A percentile compares a stretch with the other conserved stretches of the same genome.
Conservation (phyloP, 1,140 invertebrate genomes). For the Drosophila teissieri region DNA sequence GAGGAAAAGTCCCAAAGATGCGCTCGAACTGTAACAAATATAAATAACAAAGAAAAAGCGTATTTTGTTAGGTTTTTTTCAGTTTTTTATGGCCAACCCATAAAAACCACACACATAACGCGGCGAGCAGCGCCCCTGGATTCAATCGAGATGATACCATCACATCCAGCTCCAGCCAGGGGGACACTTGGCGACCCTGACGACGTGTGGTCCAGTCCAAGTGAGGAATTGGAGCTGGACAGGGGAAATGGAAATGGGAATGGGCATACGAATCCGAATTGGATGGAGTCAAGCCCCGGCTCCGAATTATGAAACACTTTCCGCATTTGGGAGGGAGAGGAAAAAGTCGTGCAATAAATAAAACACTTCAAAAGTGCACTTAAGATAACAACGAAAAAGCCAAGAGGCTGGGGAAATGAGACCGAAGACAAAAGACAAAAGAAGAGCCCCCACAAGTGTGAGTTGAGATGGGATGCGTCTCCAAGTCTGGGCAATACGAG, state of each 20-base stretch:
- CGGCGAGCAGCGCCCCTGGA: conserved; percentile 46
- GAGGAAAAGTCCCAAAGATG: conserved; percentile 46
- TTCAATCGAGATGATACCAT: conserved; percentile 64
- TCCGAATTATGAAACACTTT: conserved; percentile 76
- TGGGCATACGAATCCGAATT: conserved; percentile 31
- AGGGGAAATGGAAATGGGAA: conserved; percentile 38
- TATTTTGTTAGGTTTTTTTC: conserved; percentile 49
- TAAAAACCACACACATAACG: conserved; percentile 72
- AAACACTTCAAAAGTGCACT: conserved; percentile 79
- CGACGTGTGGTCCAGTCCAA: conserved; percentile 69
- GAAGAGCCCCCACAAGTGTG: conserved; percentile 34
- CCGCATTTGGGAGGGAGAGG: conserved; percentile 47
- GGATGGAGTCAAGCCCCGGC: conserved; percentile 30
- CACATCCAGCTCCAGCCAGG: conserved; percentile 57
- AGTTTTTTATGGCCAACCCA: conserved; percentile 59
- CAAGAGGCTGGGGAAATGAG: conserved; percentile 28
- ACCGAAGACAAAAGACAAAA: conserved; percentile 43
- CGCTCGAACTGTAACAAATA: conserved; percentile 71
- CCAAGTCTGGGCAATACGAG: conserved; percentile 30
- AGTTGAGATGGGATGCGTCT: conserved; percentile 21
- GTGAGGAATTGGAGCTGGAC: background rate
- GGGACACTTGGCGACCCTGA: conserved; percentile 71
- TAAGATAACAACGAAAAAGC: conserved; percentile 66
- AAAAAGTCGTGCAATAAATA: conserved; percentile 80
- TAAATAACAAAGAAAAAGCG: conserved; percentile 53